These are phyloP conservation scores for Pollachius pollachius DNA, from an alignment of 2,113 vertebrate species.

Conservation along the genomic window DNA sequence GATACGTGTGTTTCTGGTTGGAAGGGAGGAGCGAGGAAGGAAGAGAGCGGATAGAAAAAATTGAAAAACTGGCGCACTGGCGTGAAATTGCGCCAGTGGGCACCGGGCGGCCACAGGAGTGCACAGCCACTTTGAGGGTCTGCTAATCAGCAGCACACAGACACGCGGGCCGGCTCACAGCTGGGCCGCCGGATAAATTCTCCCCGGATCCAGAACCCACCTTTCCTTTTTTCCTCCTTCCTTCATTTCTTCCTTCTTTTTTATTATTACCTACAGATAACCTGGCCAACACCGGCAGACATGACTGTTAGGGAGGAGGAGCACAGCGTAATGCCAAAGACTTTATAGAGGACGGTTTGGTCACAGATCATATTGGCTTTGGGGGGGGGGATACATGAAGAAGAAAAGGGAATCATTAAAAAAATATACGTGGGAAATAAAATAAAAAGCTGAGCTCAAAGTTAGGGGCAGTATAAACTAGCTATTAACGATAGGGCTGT, in stretches of 20 bases:
- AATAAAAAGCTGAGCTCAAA: constrained; percentile 44
- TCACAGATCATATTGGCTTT: constrained; percentile 53
- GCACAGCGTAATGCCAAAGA: constrained; percentile 36
- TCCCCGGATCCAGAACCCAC: constrained; percentile 26
- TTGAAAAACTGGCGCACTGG: constrained; percentile 39
- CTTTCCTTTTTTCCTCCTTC: not conserved
- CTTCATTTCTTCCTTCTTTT: not conserved
- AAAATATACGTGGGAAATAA: not conserved
- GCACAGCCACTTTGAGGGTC: constrained; percentile 56
- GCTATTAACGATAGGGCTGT: constrained; percentile 26
- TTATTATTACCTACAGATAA: constrained; percentile 70
- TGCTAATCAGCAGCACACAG: constrained; percentile 73
- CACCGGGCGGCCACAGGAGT: constrained; percentile 48
- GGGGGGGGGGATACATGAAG: too few species aligned
- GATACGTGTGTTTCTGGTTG: constrained; percentile 21
- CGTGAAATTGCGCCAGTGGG: constrained; percentile 72
- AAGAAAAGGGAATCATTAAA: too few species aligned
- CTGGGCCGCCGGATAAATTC: constrained; percentile 65
- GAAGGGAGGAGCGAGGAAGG: constrained; percentile 43
- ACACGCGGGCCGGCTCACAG: constrained; percentile 56
- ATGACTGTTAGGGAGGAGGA: constrained; percentile 33
- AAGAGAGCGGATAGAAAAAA: constrained; percentile 32
- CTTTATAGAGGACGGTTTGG: constrained; percentile 63
- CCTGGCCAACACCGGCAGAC: constrained; percentile 47
- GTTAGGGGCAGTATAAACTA: constrained; percentile 39